Evolutionary conservation across 2,797 vertebrate species (phyloP), one percentile per base, ranked within the genome.

Genomic region (Gouania willdenowi): DNA sequence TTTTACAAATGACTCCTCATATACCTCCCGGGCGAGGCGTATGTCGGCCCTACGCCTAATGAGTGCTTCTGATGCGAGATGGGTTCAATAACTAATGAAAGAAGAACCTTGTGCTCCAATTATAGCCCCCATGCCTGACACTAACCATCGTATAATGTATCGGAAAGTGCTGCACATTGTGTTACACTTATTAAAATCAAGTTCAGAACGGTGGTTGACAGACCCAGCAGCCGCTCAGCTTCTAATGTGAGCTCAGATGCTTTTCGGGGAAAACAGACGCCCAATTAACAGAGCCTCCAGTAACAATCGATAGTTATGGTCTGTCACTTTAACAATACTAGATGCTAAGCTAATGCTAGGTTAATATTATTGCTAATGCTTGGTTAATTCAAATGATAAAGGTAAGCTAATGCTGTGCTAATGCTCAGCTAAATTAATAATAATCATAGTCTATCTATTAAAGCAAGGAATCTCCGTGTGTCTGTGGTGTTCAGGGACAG

Each of bases 61-160:
- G 87, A 87, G 80, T 58, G 63, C 78, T 61, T 72, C 77, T 72
- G 83, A 87, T 81, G 81, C 42, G 57, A 66, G 74, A 63, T 56
- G 60, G 73, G 61, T 77, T 83, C 79, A 76, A 80, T 82, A 85
- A 83, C 77, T 80, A 82, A 87, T 85, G 79, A 84, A 83, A 83
- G 75, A 56, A 66, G 61, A 79, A 71, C 56, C 66, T 62, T 66
- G 62, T 62, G 73, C 75, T 61, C 74, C 79, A 82, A 83, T 82
- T 80, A 83, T 65, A 69, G 71, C 49, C 47, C 42, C 42, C 29
- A 54, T 64, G 72, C 45, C 75, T 63, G 78, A 81, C 79, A 85
- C 78, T 86, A 83, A 84, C 79, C 71, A 75, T 62, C 37, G 71
- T 70, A 64, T 83, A 84, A 87, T 75, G 68, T 62, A 85, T 82